Evolutionary conservation across 2,888 invertebrate species (phyloP).

Genomic region (Dione vanillae): DNA sequence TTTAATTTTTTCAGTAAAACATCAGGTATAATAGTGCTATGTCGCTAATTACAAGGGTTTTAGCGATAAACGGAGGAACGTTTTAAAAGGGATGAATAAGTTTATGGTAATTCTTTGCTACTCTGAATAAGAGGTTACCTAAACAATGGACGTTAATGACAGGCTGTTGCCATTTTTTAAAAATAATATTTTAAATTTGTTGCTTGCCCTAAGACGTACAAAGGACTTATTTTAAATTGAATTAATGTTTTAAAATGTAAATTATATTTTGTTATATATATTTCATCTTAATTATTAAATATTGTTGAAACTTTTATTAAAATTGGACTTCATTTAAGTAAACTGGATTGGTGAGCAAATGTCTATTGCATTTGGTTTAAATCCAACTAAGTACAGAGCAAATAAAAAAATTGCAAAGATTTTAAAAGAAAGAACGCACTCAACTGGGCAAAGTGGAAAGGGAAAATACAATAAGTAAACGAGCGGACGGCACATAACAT

Average conservation of each 20-base stretch:
- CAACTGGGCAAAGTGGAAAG: conserved; percentile 67
- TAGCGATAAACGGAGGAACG: conserved; percentile 61
- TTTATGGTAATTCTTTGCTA: conserved; percentile 72
- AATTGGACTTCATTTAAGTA: conserved; percentile 33
- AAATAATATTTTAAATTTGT: conserved; percentile 47
- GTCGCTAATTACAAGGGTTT: conserved; percentile 71
- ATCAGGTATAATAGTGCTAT: conserved; percentile 51
- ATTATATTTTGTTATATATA: background rate
- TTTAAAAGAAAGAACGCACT: conserved; percentile 70
- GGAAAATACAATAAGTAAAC: conserved; percentile 71
- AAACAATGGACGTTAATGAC: conserved; percentile 52
- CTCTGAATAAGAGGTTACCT: conserved; percentile 59
- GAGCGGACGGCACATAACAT: conserved; percentile 63
- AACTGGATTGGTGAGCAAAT: conserved; percentile 62
- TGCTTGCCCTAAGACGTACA: background rate
- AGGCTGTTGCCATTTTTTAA: conserved; percentile 72
- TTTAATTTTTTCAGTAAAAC: conserved; percentile 13
- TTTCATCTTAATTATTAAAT: background rate
- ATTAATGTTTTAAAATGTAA: too few relatives aligned
- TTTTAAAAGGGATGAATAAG: conserved; percentile 70
- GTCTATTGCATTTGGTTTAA: conserved; percentile 52
- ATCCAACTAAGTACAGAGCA: conserved; percentile 59
- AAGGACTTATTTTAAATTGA: background rate
- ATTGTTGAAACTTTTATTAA: background rate
- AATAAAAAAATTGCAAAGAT: conserved; percentile 66